phyloP scores from a whole-genome alignment of 2,888 invertebrate species.

The Heteromurus nitidus region DNA sequence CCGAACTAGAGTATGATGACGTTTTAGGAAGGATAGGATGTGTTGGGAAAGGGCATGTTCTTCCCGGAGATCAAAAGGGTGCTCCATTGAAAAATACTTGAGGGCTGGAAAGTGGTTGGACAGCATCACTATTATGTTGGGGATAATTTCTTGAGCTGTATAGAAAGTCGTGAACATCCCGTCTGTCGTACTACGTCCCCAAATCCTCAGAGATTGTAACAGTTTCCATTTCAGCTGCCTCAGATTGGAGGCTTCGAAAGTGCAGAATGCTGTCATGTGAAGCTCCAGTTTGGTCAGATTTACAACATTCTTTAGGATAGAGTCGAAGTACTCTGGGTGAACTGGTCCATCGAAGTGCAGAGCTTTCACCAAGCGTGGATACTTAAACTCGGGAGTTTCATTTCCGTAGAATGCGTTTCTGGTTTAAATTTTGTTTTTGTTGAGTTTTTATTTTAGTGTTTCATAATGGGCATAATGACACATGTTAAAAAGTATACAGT shows the following conservation, averaged over 20 bases:
- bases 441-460: too few relatives aligned
- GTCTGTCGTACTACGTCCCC: constrained; percentile 55
- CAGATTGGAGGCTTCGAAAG: not conserved
- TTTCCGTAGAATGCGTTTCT: constrained; percentile 36
- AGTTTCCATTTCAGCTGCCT: constrained; percentile 10
- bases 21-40: constrained; percentile 33
- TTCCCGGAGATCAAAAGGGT: constrained; percentile 53
- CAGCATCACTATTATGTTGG: constrained; percentile 33
- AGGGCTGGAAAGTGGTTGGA: constrained; percentile 33
- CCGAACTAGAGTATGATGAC: constrained; percentile 8
- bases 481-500: too few relatives aligned
- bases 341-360: constrained; percentile 61
- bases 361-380: constrained; percentile 39
- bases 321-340: constrained; percentile 34
- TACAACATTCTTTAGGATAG: constrained; percentile 7
- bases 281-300: constrained; percentile 53
- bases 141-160: not conserved
- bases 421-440: too few relatives aligned
- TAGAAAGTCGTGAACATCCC: constrained; percentile 47
- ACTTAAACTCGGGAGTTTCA: constrained; percentile 38
- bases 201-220: constrained; percentile 24
- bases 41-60: constrained; percentile 17
- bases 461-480: too few relatives aligned
- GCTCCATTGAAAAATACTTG: constrained; percentile 35
- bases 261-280: constrained; percentile 47